Evolutionary conservation across 2,113 vertebrate species (phyloP).

Genomic region (Tyrannus savana): DNA sequence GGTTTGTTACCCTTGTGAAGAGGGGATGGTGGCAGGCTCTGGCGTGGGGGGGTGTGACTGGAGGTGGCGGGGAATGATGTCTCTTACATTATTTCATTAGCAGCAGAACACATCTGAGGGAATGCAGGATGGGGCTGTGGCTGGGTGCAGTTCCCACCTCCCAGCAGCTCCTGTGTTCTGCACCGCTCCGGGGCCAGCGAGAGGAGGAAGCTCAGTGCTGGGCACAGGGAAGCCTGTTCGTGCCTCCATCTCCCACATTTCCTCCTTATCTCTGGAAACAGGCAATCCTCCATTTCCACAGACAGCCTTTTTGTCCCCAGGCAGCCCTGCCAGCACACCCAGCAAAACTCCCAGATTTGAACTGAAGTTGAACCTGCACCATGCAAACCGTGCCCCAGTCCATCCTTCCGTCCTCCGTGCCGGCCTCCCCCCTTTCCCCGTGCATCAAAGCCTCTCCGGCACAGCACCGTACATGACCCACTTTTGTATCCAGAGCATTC

Average conservation of each 20-base stretch:
- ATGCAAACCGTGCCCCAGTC: accelerated
- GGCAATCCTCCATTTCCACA: accelerated
- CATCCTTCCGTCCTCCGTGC: neutral
- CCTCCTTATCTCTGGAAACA: neutral
- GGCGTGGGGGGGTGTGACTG: neutral
- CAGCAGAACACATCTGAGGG: neutral
- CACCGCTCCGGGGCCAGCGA: accelerated
- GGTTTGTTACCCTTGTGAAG: neutral
- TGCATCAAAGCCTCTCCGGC: neutral
- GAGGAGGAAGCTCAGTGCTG: neutral
- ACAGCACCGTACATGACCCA: neutral
- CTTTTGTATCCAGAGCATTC: slow-evolving; percentile 3
- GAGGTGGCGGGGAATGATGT: neutral
- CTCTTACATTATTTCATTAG: neutral
- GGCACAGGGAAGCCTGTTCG: accelerated
- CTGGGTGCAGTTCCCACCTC: neutral
- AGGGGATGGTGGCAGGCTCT: neutral
- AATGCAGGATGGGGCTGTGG: accelerated
- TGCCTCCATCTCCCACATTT: neutral
- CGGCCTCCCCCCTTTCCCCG: neutral
- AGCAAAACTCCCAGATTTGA: neutral
- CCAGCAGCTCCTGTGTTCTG: accelerated
- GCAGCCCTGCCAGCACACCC: neutral
- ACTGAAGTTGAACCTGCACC: neutral
- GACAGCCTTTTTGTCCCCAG: accelerated